Evolutionary conservation across 2,797 vertebrate species (phyloP).

Genomic region (Lagocephalus sceleratus): DNA sequence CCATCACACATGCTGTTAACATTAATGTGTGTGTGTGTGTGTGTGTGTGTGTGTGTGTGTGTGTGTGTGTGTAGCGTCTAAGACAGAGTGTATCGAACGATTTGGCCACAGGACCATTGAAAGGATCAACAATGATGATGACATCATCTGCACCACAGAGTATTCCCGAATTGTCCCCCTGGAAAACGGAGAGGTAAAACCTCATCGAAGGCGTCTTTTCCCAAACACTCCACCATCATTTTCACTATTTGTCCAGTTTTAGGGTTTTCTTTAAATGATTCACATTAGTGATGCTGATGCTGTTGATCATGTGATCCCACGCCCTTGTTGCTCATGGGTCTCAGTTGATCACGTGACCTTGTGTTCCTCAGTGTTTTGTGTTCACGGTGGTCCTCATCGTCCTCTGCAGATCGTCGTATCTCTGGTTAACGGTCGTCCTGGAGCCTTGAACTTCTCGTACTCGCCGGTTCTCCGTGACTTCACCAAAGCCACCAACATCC

Average conservation of each 20-base stretch:
- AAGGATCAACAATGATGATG: slow-evolving; percentile 82
- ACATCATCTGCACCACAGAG: slow-evolving; percentile 87
- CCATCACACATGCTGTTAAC: no score
- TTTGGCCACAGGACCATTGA: slow-evolving; percentile 86
- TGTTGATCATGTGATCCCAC: no score
- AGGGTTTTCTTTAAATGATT: not conserved
- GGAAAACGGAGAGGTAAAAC: slow-evolving; percentile 91
- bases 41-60: slow-evolving; percentile 16
- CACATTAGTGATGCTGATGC: no score
- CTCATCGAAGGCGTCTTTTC: no score
- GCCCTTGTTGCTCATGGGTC: no score
- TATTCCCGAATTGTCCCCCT: slow-evolving; percentile 93
- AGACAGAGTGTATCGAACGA: slow-evolving; percentile 91
- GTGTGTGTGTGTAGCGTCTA: slow-evolving; percentile 78
- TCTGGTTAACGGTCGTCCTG: slow-evolving; percentile 92
- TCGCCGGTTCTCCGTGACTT: slow-evolving; percentile 91
- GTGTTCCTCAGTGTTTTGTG: no score
- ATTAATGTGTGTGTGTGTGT: not conserved
- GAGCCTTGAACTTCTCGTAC: slow-evolving; percentile 96
- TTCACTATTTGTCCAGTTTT: not conserved
- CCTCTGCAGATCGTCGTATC: slow-evolving; percentile 88
- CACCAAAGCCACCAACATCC: slow-evolving; percentile 94
- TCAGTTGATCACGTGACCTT: not conserved
- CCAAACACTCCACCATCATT: no score
- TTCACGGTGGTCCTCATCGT: not conserved